These are phyloP conservation scores for Cephus runcator DNA, from an alignment of 2,888 invertebrate genomes.

Conservation along the genomic window DNA sequence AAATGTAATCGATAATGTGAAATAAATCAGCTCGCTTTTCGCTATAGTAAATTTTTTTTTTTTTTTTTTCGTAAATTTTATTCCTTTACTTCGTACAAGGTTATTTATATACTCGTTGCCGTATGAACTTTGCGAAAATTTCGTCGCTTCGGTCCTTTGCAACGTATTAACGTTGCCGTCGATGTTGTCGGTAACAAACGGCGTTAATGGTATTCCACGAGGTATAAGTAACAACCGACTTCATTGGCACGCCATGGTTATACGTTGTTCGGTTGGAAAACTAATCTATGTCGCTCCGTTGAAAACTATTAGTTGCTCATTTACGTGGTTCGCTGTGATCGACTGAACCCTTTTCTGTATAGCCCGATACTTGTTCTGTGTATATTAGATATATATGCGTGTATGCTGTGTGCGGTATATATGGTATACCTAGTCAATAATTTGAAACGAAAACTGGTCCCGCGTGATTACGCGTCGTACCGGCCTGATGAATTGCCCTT, in stretches of 20 bases:
- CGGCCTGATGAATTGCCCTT: neutral
- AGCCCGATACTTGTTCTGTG: neutral
- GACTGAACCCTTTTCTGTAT: neutral
- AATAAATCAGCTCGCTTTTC: neutral
- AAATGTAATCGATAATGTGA: neutral
- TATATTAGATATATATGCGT: neutral
- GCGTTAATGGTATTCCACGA: neutral
- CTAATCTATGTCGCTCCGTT: neutral
- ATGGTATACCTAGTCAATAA: neutral
- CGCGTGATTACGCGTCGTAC: neutral
- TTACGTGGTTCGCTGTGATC: neutral
- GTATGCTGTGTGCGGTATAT: neutral
- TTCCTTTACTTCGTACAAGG: neutral
- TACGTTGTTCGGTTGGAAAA: neutral
- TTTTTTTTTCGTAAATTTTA: neutral
- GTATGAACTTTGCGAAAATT: neutral
- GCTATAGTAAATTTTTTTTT: neutral
- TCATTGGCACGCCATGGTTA: neutral
- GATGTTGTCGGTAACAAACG: neutral
- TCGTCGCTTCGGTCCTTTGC: neutral
- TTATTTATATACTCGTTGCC: neutral
- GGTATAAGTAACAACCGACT: neutral
- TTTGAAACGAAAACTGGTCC: neutral
- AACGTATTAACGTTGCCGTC: neutral
- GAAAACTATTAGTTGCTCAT: neutral